Evolutionary conservation across 2,113 vertebrate species (phyloP).

Genomic region (Amia ocellicauda): DNA sequence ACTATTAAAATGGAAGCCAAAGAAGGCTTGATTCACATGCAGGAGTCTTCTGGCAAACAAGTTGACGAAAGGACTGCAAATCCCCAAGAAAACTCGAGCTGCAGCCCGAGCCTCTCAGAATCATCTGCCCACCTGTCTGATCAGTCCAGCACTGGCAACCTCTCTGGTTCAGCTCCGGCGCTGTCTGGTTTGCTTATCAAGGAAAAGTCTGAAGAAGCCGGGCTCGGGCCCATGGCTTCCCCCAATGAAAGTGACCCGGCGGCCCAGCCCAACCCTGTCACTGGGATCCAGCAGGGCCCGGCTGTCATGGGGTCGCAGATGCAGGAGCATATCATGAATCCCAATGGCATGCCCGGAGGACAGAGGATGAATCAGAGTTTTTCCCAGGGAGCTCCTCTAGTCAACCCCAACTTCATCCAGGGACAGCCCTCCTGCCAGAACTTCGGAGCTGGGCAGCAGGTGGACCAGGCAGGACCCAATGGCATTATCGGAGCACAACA

Average conservation of each 20-base stretch:
- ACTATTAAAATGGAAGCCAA: slow-evolving; percentile 62
- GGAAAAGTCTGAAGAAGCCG: slow-evolving; percentile 71
- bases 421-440: slow-evolving; percentile 45
- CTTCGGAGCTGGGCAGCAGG: slow-evolving; percentile 54
- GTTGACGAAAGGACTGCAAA: slow-evolving; percentile 46
- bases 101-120: slow-evolving; percentile 41
- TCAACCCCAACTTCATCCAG: slow-evolving; percentile 62
- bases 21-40: slow-evolving; percentile 49
- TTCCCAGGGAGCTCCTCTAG: slow-evolving; percentile 62
- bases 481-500: slow-evolving; percentile 64
- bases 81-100: slow-evolving; percentile 44
- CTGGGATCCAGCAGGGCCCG: slow-evolving; percentile 59
- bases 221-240: slow-evolving; percentile 63
- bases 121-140: slow-evolving; percentile 60
- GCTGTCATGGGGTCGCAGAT: slow-evolving; percentile 54
- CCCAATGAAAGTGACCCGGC: slow-evolving; percentile 62
- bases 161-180: slow-evolving; percentile 69
- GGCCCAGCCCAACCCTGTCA: slow-evolving; percentile 58
- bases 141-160: slow-evolving; percentile 56
- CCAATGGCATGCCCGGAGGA: slow-evolving; percentile 59
- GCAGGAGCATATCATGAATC: slow-evolving; percentile 59
- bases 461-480: slow-evolving; percentile 53
- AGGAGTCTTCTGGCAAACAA: slow-evolving; percentile 28
- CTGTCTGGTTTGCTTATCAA: slow-evolving; percentile 81
- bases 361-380: slow-evolving; percentile 69